Evolutionary conservation across 2,888 invertebrate species (phyloP).

Genomic region (Yponomeuta sedellus): DNA sequence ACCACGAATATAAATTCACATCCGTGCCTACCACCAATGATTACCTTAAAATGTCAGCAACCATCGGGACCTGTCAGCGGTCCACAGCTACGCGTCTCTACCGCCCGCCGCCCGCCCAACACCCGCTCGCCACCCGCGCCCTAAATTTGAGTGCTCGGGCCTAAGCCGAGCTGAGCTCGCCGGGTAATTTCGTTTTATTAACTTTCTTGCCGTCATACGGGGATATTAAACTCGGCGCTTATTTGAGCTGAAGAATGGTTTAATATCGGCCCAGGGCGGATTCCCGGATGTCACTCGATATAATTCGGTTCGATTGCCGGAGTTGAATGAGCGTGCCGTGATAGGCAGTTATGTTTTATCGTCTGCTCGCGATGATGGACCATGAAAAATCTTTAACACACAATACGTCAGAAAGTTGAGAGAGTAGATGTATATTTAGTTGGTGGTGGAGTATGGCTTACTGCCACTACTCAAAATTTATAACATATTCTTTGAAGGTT

Average conservation of each 20-base stretch:
- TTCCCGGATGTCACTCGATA: neutral
- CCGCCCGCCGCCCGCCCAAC: too few relatives aligned
- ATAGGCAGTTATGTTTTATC: neutral
- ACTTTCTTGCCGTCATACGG: slow-evolving; percentile 37
- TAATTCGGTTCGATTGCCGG: neutral
- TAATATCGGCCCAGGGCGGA: neutral
- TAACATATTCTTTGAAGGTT: too few relatives aligned
- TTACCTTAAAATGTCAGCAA: too few relatives aligned
- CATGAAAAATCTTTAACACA: neutral
- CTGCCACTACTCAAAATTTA: too few relatives aligned
- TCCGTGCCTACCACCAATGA: too few relatives aligned
- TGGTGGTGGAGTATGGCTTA: too few relatives aligned
- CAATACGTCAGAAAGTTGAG: neutral
- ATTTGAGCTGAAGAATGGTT: slow-evolving; percentile 11
- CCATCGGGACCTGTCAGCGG: too few relatives aligned
- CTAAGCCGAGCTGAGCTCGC: slow-evolving; percentile 40
- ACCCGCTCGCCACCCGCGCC: slow-evolving; percentile 35
- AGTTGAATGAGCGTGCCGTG: neutral
- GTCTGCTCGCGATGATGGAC: neutral
- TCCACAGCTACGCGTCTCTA: too few relatives aligned
- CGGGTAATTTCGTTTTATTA: slow-evolving; percentile 60
- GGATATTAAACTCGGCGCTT: slow-evolving; percentile 34
- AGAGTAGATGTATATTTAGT: too few relatives aligned
- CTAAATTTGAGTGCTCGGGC: slow-evolving; percentile 53
- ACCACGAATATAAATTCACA: too few relatives aligned